Evolutionary conservation across 2,797 vertebrate species (phyloP).

Genomic region (Rhinella marina): DNA sequence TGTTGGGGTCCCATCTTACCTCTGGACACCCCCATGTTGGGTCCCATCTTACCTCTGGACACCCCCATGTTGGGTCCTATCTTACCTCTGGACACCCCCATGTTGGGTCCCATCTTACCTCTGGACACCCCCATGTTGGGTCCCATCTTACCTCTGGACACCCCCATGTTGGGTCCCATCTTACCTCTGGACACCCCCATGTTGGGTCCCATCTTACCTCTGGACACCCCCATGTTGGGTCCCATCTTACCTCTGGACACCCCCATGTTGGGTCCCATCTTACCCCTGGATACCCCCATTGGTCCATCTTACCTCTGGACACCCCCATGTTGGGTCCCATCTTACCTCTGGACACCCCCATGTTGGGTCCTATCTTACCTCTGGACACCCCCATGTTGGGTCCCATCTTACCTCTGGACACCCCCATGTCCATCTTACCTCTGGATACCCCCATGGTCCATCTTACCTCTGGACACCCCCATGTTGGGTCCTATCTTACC

Average conservation of each 20-base stretch:
- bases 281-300: too few species aligned
- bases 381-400: too few species aligned
- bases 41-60: slow-evolving; percentile 98
- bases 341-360: too few species aligned
- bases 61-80: slow-evolving; percentile 80
- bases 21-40: slow-evolving; percentile 65
- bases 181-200: slow-evolving; percentile 75
- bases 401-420: too few species aligned
- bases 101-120: slow-evolving; percentile 91
- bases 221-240: slow-evolving; percentile 68
- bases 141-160: slow-evolving; percentile 97
- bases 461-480: too few species aligned
- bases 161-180: slow-evolving; percentile 81
- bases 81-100: slow-evolving; percentile 77
- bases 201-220: slow-evolving; percentile 92
- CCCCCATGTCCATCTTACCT: too few species aligned
- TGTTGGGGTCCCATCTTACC: slow-evolving; percentile 91
- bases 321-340: too few species aligned
- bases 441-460: too few species aligned
- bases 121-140: slow-evolving; percentile 69
- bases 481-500: too few species aligned
- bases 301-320: too few species aligned
- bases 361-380: too few species aligned
- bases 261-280: slow-evolving; percentile 84
- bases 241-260: slow-evolving; percentile 97